These are phyloP conservation scores for Tridacna crocea DNA, from an alignment of 2,888 invertebrate genomes.

Conservation along the genomic window DNA sequence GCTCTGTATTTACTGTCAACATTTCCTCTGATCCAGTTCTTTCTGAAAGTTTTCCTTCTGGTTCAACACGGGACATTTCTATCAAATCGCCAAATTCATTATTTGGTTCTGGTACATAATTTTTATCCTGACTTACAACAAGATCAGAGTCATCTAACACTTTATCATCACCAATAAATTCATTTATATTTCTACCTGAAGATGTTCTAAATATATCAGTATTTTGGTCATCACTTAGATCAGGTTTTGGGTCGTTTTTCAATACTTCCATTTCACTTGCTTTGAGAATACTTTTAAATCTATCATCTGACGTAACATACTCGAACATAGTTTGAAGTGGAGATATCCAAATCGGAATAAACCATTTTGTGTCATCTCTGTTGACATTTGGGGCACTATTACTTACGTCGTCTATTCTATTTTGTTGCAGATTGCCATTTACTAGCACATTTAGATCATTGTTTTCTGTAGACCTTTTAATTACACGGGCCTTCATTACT, in stretches of 20 bases:
- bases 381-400: too few species aligned
- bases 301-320: slow-evolving; percentile 8
- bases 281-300: not conserved
- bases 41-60: not conserved
- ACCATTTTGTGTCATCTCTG: not conserved
- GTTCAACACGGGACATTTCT: not conserved
- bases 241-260: not conserved
- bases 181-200: not conserved
- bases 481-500: not conserved
- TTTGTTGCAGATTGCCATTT: not conserved
- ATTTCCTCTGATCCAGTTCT: not conserved
- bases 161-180: not conserved
- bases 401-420: too few species aligned
- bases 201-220: not conserved
- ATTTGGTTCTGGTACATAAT: too few species aligned
- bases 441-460: not conserved
- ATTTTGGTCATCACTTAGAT: not conserved
- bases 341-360: not conserved
- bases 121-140: too few species aligned
- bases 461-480: not conserved
- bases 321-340: not conserved
- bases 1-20: not conserved
- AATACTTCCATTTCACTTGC: not conserved
- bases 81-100: not conserved
- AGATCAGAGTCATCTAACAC: not conserved